Evolutionary conservation across 2,113 vertebrate species (phyloP).

Genomic region (Thalassarche chlororhynchos): DNA sequence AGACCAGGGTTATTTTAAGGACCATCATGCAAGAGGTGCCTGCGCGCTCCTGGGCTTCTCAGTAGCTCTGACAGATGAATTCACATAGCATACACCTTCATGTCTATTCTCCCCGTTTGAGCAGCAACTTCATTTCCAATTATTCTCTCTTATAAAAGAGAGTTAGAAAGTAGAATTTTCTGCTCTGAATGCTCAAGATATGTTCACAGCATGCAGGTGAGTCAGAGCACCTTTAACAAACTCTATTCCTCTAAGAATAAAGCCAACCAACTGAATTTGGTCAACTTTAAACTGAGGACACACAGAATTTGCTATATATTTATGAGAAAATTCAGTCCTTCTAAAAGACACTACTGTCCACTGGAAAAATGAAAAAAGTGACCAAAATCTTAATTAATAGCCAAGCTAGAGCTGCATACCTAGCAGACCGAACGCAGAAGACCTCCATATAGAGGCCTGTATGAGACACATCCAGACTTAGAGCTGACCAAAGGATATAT

Average conservation of each 20-base stretch:
- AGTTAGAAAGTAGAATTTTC: background rate
- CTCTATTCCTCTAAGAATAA: background rate
- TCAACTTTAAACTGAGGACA: background rate
- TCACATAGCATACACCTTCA: background rate
- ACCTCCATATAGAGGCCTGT: background rate
- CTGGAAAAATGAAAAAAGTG: background rate
- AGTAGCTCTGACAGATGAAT: background rate
- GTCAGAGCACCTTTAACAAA: background rate
- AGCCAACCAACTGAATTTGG: background rate
- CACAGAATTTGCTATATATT: background rate
- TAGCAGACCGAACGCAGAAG: background rate
- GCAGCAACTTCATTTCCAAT: background rate
- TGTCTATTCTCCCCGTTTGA: background rate
- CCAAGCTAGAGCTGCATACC: background rate
- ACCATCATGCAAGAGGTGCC: background rate
- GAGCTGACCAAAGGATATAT: background rate
- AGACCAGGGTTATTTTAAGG: constrained; percentile 5
- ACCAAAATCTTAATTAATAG: background rate
- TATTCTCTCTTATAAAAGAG: background rate
- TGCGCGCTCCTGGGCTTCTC: background rate
- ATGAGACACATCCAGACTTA: background rate
- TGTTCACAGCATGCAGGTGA: background rate
- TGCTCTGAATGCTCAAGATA: background rate
- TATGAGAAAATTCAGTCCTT: background rate
- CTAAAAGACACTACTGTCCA: background rate